Conservation (phyloP, 2,888 invertebrate genomes). For the Trypoxylon attenuatum region DNA sequence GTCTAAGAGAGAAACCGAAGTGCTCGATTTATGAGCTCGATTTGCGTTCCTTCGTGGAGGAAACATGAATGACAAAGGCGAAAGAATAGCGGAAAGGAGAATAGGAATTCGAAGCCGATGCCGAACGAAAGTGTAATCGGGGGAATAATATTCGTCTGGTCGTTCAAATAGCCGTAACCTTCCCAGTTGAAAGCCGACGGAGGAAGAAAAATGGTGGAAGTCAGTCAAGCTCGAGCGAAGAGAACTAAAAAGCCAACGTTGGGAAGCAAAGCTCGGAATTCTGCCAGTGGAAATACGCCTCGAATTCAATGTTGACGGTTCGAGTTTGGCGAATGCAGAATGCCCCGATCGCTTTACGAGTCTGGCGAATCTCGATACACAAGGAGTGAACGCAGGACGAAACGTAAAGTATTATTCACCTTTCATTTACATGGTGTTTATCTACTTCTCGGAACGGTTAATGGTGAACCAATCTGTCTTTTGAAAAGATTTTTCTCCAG, state of each 20-base stretch:
- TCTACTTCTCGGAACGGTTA: no score
- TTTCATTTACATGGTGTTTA: slow-evolving; percentile 3
- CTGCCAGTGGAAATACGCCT: slow-evolving; percentile 6
- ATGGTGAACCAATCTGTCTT: no score
- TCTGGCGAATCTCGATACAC: slow-evolving; percentile 23
- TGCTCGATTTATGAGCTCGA: no score
- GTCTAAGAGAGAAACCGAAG: no score
- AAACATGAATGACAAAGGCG: background rate
- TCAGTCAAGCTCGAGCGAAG: background rate
- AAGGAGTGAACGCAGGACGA: slow-evolving; percentile 9
- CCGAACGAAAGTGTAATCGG: slow-evolving; percentile 27
- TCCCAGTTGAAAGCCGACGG: slow-evolving; percentile 9
- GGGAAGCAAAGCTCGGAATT: slow-evolving; percentile 7
- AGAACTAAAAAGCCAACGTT: background rate
- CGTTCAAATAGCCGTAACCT: slow-evolving; percentile 46
- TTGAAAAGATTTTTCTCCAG: no score
- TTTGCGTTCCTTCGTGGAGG: no score
- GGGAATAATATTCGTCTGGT: slow-evolving; percentile 55
- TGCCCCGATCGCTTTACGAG: slow-evolving; percentile 1
- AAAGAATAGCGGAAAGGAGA: slow-evolving; percentile 6
- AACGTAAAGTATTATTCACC: slow-evolving; percentile 20
- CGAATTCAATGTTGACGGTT: slow-evolving; percentile 22
- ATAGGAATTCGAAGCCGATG: no score
- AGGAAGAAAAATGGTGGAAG: slow-evolving; percentile 18
- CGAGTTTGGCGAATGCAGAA: slow-evolving; percentile 7